Conservation (phyloP, 2,888 invertebrate genomes). For the Rhaphigaster nebulosa region DNA sequence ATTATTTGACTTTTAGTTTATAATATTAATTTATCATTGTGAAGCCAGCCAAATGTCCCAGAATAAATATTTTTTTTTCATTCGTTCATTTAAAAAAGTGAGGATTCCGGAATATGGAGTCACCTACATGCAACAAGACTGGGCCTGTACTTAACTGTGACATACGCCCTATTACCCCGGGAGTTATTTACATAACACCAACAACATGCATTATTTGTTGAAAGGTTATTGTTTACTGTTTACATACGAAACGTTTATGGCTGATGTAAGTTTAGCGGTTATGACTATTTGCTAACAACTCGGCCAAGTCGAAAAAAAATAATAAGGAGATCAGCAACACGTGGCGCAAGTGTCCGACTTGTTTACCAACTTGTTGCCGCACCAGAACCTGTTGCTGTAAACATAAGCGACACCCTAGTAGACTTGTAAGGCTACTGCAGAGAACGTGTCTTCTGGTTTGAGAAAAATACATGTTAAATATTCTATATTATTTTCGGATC, state of each 20-base stretch:
- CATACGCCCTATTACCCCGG: neutral
- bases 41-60: too few species aligned
- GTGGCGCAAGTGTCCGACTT: neutral
- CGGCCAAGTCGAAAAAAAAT: neutral
- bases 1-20: too few species aligned
- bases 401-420: too few species aligned
- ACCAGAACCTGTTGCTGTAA: neutral
- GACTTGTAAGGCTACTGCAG: too few species aligned
- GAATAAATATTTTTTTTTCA: too few species aligned
- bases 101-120: too few species aligned
- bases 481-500: too few species aligned
- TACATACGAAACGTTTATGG: neutral
- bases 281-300: neutral
- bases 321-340: neutral
- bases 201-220: too few species aligned
- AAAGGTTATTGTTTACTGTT: constrained; percentile 13
- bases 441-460: too few species aligned
- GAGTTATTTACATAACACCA: neutral
- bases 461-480: too few species aligned
- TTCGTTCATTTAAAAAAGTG: too few species aligned
- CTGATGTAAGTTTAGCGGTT: neutral
- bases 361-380: constrained; percentile 1
- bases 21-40: too few species aligned
- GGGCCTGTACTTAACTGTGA: neutral
- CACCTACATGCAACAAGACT: neutral